These are phyloP conservation scores for Sycophila sp. DNA, from an alignment of 1,140 invertebrate genomes.

Conservation along the genomic window DNA sequence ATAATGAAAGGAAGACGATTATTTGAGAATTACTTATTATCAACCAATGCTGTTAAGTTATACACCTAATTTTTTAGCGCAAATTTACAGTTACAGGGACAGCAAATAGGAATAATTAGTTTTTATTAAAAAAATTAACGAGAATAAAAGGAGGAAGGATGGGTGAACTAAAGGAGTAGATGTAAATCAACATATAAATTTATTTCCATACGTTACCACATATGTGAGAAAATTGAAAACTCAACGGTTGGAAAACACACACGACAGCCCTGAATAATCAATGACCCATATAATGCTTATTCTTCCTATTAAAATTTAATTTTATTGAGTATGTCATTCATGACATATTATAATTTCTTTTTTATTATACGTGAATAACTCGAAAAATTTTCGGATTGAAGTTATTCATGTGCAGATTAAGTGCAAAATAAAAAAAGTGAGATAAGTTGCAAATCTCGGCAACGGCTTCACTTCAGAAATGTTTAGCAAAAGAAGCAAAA, in stretches of 20 bases:
- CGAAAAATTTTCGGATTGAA: constrained; percentile 3
- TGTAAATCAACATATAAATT: too few relatives aligned
- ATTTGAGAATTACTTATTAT: too few relatives aligned
- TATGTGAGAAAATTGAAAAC: constrained; percentile 36
- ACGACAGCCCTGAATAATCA: constrained; percentile 29
- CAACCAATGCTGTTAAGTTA: too few relatives aligned
- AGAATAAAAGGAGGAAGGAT: too few relatives aligned
- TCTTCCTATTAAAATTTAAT: constrained; percentile 31
- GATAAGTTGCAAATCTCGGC: constrained; percentile 13
- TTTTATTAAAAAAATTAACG: too few relatives aligned
- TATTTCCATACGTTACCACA: constrained; percentile 37
- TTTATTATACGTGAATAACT: constrained; percentile 24
- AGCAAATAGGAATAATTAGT: too few relatives aligned
- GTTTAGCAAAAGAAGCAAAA: neutral
- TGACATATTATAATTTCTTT: constrained; percentile 16
- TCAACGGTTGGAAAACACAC: constrained; percentile 35
- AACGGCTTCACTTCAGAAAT: neutral
- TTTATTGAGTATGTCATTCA: constrained; percentile 30
- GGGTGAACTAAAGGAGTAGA: too few relatives aligned
- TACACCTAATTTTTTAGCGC: too few relatives aligned
- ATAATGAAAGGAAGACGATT: too few relatives aligned
- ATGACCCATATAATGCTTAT: constrained; percentile 31
- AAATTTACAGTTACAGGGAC: too few relatives aligned
- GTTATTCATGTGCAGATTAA: constrained; percentile 11
- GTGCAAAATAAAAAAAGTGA: neutral